Conservation (phyloP, 2,113 vertebrate species). For the Tenebrosternarchus preto region DNA sequence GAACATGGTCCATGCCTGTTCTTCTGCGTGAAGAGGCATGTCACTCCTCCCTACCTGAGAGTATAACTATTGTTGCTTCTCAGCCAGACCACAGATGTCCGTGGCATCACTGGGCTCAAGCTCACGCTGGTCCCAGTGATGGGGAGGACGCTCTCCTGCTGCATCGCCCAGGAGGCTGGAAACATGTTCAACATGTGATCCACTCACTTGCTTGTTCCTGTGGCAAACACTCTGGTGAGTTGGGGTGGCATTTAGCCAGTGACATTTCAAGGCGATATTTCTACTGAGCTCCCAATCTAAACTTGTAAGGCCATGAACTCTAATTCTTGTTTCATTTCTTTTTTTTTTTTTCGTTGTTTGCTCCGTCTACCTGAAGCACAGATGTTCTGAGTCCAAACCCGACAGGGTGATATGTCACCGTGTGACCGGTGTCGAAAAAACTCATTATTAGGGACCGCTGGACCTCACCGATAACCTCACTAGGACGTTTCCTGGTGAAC, state of each 20-base stretch:
- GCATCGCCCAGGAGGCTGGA: background rate
- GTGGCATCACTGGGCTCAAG: too few species aligned
- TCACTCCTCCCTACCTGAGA: too few species aligned
- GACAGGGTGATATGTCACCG: background rate
- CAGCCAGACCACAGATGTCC: too few species aligned
- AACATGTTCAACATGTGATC: conserved; percentile 1
- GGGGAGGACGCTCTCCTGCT: background rate
- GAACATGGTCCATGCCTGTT: too few species aligned
- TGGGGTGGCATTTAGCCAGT: conserved; percentile 49
- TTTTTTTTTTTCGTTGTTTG: conserved; percentile 14
- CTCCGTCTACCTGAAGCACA: background rate
- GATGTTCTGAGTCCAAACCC: background rate
- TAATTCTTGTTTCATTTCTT: conserved; percentile 48
- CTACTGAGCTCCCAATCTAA: conserved; percentile 27
- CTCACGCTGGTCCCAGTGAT: background rate
- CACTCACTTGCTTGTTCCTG: background rate
- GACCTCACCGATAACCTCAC: background rate
- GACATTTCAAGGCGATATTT: conserved; percentile 55
- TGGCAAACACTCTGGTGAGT: conserved; percentile 19
- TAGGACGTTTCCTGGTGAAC: background rate
- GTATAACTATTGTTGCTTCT: too few species aligned
- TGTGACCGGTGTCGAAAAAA: too few species aligned
- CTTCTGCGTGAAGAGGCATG: too few species aligned
- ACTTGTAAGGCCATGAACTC: conserved; percentile 41
- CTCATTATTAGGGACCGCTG: conserved; percentile 4